Percentiles rank a stretch among this genome's conserved stretches.
These are phyloP conservation scores for Augiades crinisus DNA, from an alignment of 2,888 invertebrate genomes.

Conservation along the genomic window DNA sequence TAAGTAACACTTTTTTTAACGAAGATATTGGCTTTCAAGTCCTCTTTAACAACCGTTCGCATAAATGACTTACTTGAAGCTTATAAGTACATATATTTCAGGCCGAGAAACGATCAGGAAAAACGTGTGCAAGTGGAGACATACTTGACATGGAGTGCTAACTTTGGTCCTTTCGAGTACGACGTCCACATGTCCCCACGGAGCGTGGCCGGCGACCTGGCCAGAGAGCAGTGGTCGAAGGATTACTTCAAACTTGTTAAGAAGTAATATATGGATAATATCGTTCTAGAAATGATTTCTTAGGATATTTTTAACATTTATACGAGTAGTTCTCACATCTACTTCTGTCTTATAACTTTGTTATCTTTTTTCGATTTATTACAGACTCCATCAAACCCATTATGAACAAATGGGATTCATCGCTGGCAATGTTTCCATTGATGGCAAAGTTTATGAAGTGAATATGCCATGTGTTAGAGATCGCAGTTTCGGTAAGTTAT, in stretches of 20 bases:
- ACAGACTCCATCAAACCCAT: constrained; percentile 86
- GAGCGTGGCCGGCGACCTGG: constrained; percentile 83
- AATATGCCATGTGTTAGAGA: constrained; percentile 84
- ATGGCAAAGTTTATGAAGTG: constrained; percentile 69
- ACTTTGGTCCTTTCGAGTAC: constrained; percentile 84
- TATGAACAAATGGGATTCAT: constrained; percentile 88
- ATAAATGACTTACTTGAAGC: no score
- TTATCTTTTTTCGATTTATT: constrained; percentile 36
- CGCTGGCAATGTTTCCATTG: constrained; percentile 77
- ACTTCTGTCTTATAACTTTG: not conserved
- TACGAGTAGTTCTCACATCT: no score
- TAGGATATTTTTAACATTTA: no score
- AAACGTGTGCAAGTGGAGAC: constrained; percentile 76
- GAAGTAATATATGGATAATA: constrained; percentile 77
- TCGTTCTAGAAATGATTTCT: no score
- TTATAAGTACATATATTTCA: no score
- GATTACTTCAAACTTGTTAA: constrained; percentile 84
- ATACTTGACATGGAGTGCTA: constrained; percentile 82
- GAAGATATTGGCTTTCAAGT: no score
- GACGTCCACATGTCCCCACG: constrained; percentile 83
- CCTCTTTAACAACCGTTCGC: no score
- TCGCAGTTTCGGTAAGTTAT: constrained; percentile 83
- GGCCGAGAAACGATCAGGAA: constrained; percentile 46
- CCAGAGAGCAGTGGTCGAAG: constrained; percentile 85
- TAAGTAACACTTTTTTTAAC: no score